Evolutionary conservation across 2,888 invertebrate species (phyloP), one percentile per base, ranked within the genome.

Genomic region (Drosophila paramelanica): DNA sequence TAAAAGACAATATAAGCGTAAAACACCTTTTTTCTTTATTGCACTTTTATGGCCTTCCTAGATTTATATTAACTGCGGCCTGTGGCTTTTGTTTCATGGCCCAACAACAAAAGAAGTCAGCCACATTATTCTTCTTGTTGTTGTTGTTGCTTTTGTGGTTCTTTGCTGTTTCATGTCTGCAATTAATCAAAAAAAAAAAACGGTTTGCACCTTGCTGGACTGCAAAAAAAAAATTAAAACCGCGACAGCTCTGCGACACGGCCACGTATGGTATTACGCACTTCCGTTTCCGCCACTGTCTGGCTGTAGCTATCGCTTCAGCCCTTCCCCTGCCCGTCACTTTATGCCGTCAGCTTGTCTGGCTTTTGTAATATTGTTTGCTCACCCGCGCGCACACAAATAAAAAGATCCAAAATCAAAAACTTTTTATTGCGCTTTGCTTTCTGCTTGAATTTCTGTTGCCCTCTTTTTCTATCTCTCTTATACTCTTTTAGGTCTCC

Each of bases 161-260:
- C 58, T 62, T 81, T 59, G 67, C 56, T 56, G 65, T 62, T 70
- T 65, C 56, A 58, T 72, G 78, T 71, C 78, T 74, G 86, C 78
- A 85, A 83, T 83, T 83, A 80, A 83, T 83, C 80, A 85, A 73
- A 85, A 73, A 82, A 23, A 78, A 85, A 73, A 85, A 70, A 78
- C 70, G 64, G 67, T 70, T 85, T 78, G 80, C 82, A 83, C 83
- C 85, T 85, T 76, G 73, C 68, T 60, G 38, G 42, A 55, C 45
- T 65, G 55, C 43, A 14, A 51, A 20, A 13, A 31, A 50, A 33
- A 27, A 60, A 36, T 41, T 45, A 49, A 14, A 47, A 42, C 57
- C 41, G 49, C 68, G 47, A 11, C 49, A 42, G 10, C 42, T 42
- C 66, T 39, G 39, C 20, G 13, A n/a, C 53, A 31, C 42, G 60